Base-by-base conservation (phyloP, 1,140 invertebrate genomes). In the Megathymus violae region DNA sequence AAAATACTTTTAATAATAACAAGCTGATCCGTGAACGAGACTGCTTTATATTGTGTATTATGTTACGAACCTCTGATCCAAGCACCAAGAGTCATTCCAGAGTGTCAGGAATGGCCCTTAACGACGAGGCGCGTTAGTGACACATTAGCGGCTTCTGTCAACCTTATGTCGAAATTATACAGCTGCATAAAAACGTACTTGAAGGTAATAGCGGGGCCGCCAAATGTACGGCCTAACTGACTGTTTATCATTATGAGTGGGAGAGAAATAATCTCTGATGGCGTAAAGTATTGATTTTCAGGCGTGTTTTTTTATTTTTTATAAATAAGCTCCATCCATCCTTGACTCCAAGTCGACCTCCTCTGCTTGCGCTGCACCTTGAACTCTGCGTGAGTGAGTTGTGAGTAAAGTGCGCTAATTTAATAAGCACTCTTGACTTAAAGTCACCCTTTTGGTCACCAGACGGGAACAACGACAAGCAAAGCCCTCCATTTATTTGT, bases 101-200 rank as follows among this genome's bases (percentile, higher is more conserved):
- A 46, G 44, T 46, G 44, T 48, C 46, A 48, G 46, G 25, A 48
- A 31, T 19, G 22, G 46, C 41, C 52, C 41, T 58, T 59, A 59
- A 59, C 54, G 54, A 59, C 43, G 27, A 22, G 22, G 16, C 56
- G 56, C 56, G 56, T 59, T 59, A 59, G 56, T 59, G 56, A 59
- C 56, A 47, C 56, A 59, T 59, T 59, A 59, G 43, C 22, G 43
- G 27, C 31, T 16, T 59, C 22, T 58, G 41, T 19, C 25, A 16
- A 58, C 40, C 36, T 58, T 58, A 58, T 58, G 54, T 36, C 9
- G 10, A 58, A 58, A 58, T 58, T 58, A 58, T 58, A 58, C 52
- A 13, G 41, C 41, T 4, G 40, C 16, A 58, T 58, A 58, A 58
- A 46, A 58, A 58, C 54, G 41, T 14, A 16, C 40, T 36, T 36